Percentiles rank a stretch among this genome's conserved stretches.
Evolutionary conservation across 2,797 vertebrate species (phyloP).

Genomic region (Amblyraja radiata): DNA sequence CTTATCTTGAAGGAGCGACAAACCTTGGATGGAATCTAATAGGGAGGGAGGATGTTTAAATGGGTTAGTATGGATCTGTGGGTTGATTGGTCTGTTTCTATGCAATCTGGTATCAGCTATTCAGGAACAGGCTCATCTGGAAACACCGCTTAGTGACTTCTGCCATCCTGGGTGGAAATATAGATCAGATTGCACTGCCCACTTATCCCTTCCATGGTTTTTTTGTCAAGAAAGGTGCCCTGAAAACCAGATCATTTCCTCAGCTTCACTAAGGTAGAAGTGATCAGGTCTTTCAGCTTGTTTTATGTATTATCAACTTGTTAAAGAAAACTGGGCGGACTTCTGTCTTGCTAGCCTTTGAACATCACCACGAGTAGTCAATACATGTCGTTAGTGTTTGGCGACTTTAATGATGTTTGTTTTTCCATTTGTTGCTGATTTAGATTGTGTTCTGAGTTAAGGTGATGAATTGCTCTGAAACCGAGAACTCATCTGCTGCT

Average conservation of each 20-base stretch:
- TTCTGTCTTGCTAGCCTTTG: not conserved
- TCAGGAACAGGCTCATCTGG: not conserved
- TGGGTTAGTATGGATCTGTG: not conserved
- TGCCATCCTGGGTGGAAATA: not conserved
- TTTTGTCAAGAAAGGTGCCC: not conserved
- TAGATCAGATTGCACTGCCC: not conserved
- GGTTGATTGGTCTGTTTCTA: not conserved
- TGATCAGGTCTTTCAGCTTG: not conserved
- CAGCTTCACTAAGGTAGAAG: not conserved
- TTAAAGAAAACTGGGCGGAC: not conserved
- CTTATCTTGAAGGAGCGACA: too few species aligned
- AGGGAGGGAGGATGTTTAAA: too few species aligned
- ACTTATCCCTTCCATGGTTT: not conserved
- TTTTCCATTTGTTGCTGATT: not conserved
- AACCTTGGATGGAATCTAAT: too few species aligned
- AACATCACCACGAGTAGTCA: not conserved
- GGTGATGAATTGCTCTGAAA: not conserved
- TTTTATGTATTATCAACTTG: not conserved
- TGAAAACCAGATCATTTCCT: not conserved
- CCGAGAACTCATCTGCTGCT: not conserved
- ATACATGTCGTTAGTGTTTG: too few species aligned
- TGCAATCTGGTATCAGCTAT: not conserved
- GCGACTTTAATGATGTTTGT: not conserved
- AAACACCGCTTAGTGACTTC: not conserved
- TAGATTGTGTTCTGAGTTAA: not conserved